Percentiles rank a stretch among this genome's conserved stretches.
phyloP scores from a whole-genome alignment of 2,797 vertebrate genomes.

The Trachops cirrhosus region DNA sequence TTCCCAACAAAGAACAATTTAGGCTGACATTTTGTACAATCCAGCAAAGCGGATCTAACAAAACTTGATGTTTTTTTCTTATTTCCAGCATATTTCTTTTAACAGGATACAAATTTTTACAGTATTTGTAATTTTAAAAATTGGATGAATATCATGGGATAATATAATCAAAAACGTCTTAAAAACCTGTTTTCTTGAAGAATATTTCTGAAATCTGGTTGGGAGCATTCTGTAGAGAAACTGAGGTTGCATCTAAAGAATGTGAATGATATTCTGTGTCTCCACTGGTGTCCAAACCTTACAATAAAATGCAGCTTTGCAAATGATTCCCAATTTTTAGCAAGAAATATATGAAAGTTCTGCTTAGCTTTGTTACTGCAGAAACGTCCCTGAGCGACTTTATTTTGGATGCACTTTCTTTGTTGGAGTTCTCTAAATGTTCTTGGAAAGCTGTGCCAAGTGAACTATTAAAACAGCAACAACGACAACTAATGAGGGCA shows the following conservation, averaged over 20 bases:
- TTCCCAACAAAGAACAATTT: conserved; percentile 19
- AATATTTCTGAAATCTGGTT: background rate
- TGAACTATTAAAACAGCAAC: background rate
- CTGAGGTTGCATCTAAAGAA: background rate
- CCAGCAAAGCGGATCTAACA: background rate
- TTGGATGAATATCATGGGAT: background rate
- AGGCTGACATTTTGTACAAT: background rate
- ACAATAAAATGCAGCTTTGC: background rate
- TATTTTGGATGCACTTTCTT: background rate
- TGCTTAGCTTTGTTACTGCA: background rate
- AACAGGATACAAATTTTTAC: background rate
- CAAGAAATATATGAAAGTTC: background rate
- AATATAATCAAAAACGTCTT: background rate
- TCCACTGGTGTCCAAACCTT: background rate
- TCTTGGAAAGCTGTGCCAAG: background rate
- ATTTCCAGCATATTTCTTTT: background rate
- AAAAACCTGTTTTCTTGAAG: background rate
- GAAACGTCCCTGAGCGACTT: background rate
- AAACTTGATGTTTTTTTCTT: background rate
- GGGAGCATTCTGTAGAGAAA: background rate
- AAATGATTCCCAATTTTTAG: conserved; percentile 3
- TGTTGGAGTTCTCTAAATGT: conserved; percentile 23
- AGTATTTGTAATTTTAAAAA: background rate
- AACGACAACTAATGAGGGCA: background rate
- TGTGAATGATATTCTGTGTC: background rate